Base-by-base conservation (phyloP, 2,113 vertebrate species). In the Holacanthus passer region DNA sequence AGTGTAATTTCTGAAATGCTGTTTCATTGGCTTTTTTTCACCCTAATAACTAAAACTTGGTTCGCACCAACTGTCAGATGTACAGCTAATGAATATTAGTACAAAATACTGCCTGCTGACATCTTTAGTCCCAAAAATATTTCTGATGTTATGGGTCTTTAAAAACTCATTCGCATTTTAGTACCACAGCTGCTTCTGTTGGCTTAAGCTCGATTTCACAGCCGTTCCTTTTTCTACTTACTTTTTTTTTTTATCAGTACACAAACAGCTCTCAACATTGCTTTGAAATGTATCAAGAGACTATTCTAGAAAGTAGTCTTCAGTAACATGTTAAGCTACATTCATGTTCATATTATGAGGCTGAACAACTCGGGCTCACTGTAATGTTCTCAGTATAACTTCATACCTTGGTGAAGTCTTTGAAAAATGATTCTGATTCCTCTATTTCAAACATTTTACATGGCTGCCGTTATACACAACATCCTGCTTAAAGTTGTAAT, bases 1-100 rank as follows among this genome's bases (percentile, higher is more conserved):
- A 78, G 62, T 55, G 32, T 47, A 9, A 81, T 43, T 73, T 63
- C 50, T 43, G 45, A 73, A 86, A 83, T 53, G 50, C 37, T 37
- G n/a, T 67, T 72, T 22, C 59, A 79, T 53, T 81, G 45, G 37
- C 48, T 55, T 47, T 37, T 73, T 77, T 63, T 24, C 19, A 29
- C n/a, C 5, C 24, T n/a, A 31, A 69, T 60, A 72, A 39, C 56
- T 45, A 31, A 52, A 72, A 32, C 37, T 3, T 19, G 47, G n/a
- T 31, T 2, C 68, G 19, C 4, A 2, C 16, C 50, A 58, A 17
- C 4, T 27, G 14, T 64, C 39, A 19, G 27, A 68, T 31, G n/a
- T 43, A 22, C 16, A 24, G 14, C 12, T 5, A 12, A 41, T 77
- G 24, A 79, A 66, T 20, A 71, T 43, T 43, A 29, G 22, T n/a